Base-by-base conservation (phyloP, 2,797 vertebrate genomes). In the Trachops cirrhosus region DNA sequence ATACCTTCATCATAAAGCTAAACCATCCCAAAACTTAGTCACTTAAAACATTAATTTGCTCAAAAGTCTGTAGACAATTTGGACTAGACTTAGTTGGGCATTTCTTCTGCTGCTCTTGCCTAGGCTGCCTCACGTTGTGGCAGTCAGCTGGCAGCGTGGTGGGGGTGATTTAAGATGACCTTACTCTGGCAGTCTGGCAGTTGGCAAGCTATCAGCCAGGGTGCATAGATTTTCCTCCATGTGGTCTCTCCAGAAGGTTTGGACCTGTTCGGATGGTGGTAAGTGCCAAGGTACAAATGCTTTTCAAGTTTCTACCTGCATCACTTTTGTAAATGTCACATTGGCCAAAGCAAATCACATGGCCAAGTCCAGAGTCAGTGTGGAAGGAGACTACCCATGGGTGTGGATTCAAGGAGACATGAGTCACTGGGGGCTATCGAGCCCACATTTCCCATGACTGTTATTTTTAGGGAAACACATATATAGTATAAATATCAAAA, bases 381-480 rank as follows among this genome's bases (percentile, higher is more conserved):
- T 46, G 29, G 19, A 54, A 86, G 34, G 26, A 84, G 62, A 88
- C 15, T 79, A 74, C 67, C n/a, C 29, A 74, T 48, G 64, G 54
- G 21, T 74, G 12, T 74, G 73, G 54, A 34, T 92, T 79, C 71
- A 92, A 62, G 48, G 24, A 89, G 12, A 67, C 18, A 54, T 71
- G 48, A 86, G 86, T 86, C 34, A 77, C 12, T 64, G 62, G 71
- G 37, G 39, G 29, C 74, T 29, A 46, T 77, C 75, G 78, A 59
- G 73, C 24, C 16, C 37, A 88, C 10, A 57, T 84, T 64, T 71
- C 41, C 41, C 24, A 83, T 57, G 57, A 52, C 57, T 59, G 48
- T 6, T 34, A 93, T 91, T 93, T 95, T 79, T 95, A 93, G 79
- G n/a, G 29, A n/a, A 64, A 71, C n/a, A 48, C 67, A 59, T 44